phyloP scores from a whole-genome alignment of 2,113 vertebrate species.

The Ranitomeya imitator region DNA sequence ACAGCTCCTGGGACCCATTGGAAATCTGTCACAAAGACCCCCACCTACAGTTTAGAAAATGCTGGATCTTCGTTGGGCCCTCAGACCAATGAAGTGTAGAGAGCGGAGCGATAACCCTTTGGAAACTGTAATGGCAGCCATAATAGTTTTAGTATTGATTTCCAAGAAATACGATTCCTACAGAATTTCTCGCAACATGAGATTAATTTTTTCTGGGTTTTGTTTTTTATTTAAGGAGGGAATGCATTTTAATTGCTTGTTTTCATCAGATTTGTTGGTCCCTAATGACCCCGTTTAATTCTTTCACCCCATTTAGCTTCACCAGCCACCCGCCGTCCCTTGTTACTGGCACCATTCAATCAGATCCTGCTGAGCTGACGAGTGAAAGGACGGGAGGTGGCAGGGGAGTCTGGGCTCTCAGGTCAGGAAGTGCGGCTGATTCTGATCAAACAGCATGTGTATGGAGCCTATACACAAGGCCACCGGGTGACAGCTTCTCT shows the following conservation, averaged over 20 bases:
- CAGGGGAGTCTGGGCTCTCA: constrained; percentile 54
- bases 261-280: neutral
- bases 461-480: constrained; percentile 52
- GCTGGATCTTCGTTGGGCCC: no score
- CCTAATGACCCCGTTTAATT: constrained; percentile 24
- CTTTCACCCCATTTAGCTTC: constrained; percentile 9
- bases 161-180: neutral
- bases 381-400: constrained; percentile 53
- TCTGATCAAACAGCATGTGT: constrained; percentile 56
- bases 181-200: neutral
- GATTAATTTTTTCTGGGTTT: neutral
- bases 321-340: neutral
- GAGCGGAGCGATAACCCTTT: neutral
- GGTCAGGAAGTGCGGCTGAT: constrained; percentile 56
- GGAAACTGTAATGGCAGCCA: neutral
- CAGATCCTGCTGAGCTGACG: constrained; percentile 52
- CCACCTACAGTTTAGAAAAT: no score
- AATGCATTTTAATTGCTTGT: neutral
- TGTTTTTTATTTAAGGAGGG: neutral
- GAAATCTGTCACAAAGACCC: no score
- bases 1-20: no score
- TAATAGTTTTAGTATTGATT: neutral
- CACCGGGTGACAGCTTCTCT: constrained; percentile 50
- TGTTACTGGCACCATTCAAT: constrained; percentile 55
- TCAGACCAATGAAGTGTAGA: neutral